Conservation (phyloP, 2,113 vertebrate genomes). For the Megaptera novaeangliae region DNA sequence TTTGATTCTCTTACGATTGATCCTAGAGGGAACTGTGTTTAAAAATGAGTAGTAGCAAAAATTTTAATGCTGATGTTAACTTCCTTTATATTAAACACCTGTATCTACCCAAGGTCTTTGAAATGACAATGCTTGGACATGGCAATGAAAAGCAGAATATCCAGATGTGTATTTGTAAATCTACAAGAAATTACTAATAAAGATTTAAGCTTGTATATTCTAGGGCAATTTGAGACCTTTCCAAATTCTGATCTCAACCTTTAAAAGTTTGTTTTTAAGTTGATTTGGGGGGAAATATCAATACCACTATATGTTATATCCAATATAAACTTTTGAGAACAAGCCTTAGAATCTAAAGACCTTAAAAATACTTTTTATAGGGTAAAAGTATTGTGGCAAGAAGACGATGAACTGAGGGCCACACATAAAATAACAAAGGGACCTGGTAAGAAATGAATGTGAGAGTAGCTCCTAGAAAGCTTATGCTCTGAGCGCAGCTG, state of each 20-base stretch:
- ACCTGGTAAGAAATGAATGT: not conserved
- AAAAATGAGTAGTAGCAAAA: constrained; percentile 9
- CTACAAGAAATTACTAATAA: not conserved
- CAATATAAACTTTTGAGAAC: not conserved
- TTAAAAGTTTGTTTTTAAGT: not conserved
- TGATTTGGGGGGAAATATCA: not conserved
- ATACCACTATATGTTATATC: not conserved
- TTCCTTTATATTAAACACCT: constrained; percentile 27
- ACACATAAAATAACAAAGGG: not conserved
- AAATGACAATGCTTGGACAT: not conserved
- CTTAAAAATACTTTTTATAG: not conserved
- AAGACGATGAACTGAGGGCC: not conserved
- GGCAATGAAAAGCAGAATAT: not conserved
- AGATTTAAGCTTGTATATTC: not conserved
- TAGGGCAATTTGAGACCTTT: not conserved
- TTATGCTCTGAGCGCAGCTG: not conserved
- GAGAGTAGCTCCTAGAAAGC: not conserved
- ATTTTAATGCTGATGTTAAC: not conserved
- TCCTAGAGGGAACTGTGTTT: not conserved
- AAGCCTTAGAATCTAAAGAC: not conserved
- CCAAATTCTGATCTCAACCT: not conserved
- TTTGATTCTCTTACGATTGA: not conserved
- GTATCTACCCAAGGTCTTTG: not conserved
- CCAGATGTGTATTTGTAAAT: not conserved
- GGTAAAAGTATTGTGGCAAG: not conserved